phyloP scores from a whole-genome alignment of 1,140 invertebrate genomes.

The Aradophagus sp. region DNA sequence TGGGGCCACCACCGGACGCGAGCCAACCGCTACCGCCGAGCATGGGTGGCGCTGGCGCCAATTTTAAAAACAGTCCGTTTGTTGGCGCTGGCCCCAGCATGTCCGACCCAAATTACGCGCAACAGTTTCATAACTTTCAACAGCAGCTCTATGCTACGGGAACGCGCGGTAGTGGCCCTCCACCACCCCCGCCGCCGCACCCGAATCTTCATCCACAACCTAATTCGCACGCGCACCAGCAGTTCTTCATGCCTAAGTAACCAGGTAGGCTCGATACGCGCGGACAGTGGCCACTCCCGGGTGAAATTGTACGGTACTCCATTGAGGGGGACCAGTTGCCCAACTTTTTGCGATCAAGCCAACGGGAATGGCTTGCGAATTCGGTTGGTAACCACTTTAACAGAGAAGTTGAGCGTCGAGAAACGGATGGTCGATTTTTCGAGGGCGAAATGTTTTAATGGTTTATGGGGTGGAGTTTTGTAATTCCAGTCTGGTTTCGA shows the following conservation, averaged over 20 bases:
- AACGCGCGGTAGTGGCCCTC: conserved; percentile 78
- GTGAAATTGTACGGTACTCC: not conserved
- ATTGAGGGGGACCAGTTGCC: too few species aligned
- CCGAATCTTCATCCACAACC: conserved; percentile 70
- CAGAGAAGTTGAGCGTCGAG: not conserved
- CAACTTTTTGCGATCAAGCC: too few species aligned
- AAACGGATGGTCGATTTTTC: not conserved
- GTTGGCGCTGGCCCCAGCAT: conserved; percentile 88
- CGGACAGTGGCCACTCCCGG: conserved; percentile 29
- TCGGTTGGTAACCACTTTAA: too few species aligned
- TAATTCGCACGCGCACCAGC: conserved; percentile 73
- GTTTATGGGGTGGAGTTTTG: not conserved
- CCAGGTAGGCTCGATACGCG: conserved; percentile 28
- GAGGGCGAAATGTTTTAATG: not conserved
- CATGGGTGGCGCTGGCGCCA: conserved; percentile 81
- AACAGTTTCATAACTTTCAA: conserved; percentile 96
- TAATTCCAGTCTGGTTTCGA: too few species aligned
- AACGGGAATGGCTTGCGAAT: too few species aligned
- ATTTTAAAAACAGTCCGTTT: conserved; percentile 87
- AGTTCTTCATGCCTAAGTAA: conserved; percentile 77
- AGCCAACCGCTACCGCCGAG: conserved; percentile 85
- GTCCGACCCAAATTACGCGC: conserved; percentile 92
- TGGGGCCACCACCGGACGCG: conserved; percentile 76
- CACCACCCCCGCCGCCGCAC: conserved; percentile 57
- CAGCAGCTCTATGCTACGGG: conserved; percentile 94